Percentiles rank a stretch among this genome's conserved stretches.
These are phyloP conservation scores for Okamejei kenojei DNA, from an alignment of 2,797 vertebrate species.

Conservation along the genomic window DNA sequence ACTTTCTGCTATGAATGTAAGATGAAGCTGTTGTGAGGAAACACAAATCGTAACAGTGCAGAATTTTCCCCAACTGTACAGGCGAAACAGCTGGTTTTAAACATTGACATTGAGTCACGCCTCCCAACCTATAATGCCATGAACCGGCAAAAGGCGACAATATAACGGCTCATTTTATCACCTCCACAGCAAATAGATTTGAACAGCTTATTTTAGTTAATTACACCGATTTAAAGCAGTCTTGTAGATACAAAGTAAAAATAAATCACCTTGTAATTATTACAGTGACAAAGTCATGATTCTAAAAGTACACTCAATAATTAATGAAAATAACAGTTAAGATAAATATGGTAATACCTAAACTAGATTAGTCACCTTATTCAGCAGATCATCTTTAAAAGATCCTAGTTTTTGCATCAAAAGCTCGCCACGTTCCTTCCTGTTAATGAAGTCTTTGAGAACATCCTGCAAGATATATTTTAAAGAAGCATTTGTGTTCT, in stretches of 20 bases:
- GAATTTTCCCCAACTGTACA: not conserved
- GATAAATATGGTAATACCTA: not conserved
- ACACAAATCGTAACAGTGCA: not conserved
- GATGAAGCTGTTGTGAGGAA: not conserved
- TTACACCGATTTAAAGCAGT: not conserved
- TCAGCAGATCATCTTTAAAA: constrained; percentile 63
- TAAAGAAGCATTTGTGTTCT: not conserved
- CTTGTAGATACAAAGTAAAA: not conserved
- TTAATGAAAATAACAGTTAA: not conserved
- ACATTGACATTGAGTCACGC: not conserved
- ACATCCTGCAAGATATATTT: constrained; percentile 58
- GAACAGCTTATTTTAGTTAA: not conserved
- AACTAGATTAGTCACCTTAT: constrained; percentile 56
- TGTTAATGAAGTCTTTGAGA: constrained; percentile 64
- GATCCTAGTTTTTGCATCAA: constrained; percentile 62
- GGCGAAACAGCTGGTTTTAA: not conserved
- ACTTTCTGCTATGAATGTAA: not conserved
- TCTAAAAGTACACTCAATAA: not conserved
- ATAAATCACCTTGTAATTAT: not conserved
- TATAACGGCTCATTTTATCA: not conserved
- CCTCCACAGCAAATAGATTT: constrained; percentile 9
- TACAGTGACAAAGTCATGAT: not conserved
- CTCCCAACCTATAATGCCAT: not conserved
- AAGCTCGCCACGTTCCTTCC: constrained; percentile 70
- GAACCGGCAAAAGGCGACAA: too few relatives aligned